A percentile compares a stretch with the other conserved stretches of the same genome.
Conservation (phyloP, 2,113 vertebrate genomes). For the Sisor rabdophorus region DNA sequence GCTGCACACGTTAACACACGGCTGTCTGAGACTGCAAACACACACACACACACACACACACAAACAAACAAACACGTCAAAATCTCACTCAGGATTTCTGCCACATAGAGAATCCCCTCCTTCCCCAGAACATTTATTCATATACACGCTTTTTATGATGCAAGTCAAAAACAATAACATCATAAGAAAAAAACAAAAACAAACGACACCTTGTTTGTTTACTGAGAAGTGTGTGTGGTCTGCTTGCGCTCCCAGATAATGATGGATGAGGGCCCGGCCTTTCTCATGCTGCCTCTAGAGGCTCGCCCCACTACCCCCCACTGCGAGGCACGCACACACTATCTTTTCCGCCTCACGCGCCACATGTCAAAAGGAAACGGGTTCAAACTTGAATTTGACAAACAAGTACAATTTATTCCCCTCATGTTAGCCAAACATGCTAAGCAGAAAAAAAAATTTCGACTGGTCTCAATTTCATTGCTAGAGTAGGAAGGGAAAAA, state of each 20-base stretch:
- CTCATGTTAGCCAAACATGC: not conserved
- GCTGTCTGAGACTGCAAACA: conserved; percentile 82
- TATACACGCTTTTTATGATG: conserved; percentile 7
- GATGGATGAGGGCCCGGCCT: not conserved
- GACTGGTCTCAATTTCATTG: not conserved
- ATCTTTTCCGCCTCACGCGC: not conserved
- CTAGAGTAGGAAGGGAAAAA: not conserved
- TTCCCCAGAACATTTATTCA: not conserved
- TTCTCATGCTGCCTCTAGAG: conserved; percentile 55
- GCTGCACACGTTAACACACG: conserved; percentile 88
- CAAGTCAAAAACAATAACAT: not conserved
- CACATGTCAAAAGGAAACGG: not conserved
- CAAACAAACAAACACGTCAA: conserved; percentile 25
- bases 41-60: conserved; percentile 35
- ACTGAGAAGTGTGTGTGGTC: conserved; percentile 8
- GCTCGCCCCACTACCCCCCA: conserved; percentile 25
- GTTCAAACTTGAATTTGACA: not conserved
- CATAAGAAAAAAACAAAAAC: not conserved
- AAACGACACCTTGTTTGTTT: not conserved
- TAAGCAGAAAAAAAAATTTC: not conserved
- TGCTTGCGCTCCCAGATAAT: conserved; percentile 25
- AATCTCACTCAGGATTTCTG: conserved; percentile 29
- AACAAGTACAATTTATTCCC: not conserved
- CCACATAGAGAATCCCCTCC: not conserved
- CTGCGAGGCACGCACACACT: too few relatives aligned